Evolutionary conservation across 2,888 invertebrate species (phyloP).

Genomic region (Buathra laborator): DNA sequence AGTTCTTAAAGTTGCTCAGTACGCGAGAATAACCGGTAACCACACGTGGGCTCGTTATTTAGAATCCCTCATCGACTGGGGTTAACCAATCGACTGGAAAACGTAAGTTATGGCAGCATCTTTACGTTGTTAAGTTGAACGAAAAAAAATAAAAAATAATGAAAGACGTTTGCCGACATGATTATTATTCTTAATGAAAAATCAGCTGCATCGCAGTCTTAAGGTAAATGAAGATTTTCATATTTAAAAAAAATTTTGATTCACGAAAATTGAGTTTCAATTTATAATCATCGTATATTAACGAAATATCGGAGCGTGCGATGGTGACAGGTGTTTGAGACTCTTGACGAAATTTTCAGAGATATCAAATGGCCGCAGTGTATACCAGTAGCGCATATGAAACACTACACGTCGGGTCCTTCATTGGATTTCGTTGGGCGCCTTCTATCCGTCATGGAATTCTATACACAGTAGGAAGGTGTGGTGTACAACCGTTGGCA

Average conservation of each 20-base stretch:
- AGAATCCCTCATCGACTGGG: slow-evolving; percentile 17
- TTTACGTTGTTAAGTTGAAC: slow-evolving; percentile 5
- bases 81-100: slow-evolving; percentile 45
- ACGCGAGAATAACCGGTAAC: slow-evolving; percentile 32
- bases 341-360: slow-evolving; percentile 57
- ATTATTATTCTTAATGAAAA: slow-evolving; percentile 20
- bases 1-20: slow-evolving; percentile 16
- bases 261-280: slow-evolving; percentile 28
- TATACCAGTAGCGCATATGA: slow-evolving; percentile 81
- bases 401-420: slow-evolving; percentile 75
- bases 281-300: slow-evolving; percentile 24
- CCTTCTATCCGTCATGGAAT: slow-evolving; percentile 64
- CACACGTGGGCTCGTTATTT: slow-evolving; percentile 44
- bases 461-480: slow-evolving; percentile 62
- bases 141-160: slow-evolving; percentile 40
- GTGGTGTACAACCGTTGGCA: not conserved
- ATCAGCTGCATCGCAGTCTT: not conserved
- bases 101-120: slow-evolving; percentile 9
- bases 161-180: slow-evolving; percentile 6
- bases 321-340: slow-evolving; percentile 76
- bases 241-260: not conserved
- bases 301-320: slow-evolving; percentile 67
- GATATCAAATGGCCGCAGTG: slow-evolving; percentile 80
- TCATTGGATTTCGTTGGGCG: slow-evolving; percentile 55
- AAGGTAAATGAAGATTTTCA: not conserved